Evolutionary conservation across 23 tunicate genomes (phyloP), one percentile per base, ranked within the genome.

Genomic region (Styela clava): DNA sequence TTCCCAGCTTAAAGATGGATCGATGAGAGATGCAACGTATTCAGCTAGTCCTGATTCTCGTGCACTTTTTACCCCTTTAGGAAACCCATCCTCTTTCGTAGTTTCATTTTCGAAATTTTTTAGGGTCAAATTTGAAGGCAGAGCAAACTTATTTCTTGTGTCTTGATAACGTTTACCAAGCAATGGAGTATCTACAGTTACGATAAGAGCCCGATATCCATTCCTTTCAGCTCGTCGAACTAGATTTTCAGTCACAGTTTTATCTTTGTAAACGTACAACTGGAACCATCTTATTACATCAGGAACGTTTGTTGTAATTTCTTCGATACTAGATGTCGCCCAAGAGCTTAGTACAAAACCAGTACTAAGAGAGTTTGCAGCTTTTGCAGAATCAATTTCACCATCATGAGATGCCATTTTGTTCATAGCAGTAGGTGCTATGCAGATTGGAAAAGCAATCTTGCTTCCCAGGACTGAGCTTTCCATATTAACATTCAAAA

Each of bases 341-440:
- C 85, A 81, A 1, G 96, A 85, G 56, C 96, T 90, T 35, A 71
- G 69, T 79, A 69, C 85, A 33, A 81, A 90, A 0, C 89, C 89
- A 62, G 79, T 80, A 2, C 67, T 71, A 35, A 85, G 62, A 2
- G 80, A 33, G 20, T 64, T 63, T 2, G 89, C 86, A 77, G 89
- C 96, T 74, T 74, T 85, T 24, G 83, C 88, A 3, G 63, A 81
- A 35, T 87, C 89, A 73, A 83, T 28, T 89, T 89, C 95, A 1
- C 88, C 95, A 44, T 0, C 37, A 1, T 36, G 33, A 34, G 87
- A 83, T 33, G 88, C 88, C 88, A 89, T 73, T 51, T 68, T 85
- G 79, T 84, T 85, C 95, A 84, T 85, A 23, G 88, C 95, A 34
- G 95, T 89, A 22, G 95, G 78, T 36, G 95, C 95, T 12, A 89